Percentiles rank a stretch among this genome's conserved stretches.
phyloP scores from a whole-genome alignment of 1,140 invertebrate genomes.

The Philopotamus ludificatus region DNA sequence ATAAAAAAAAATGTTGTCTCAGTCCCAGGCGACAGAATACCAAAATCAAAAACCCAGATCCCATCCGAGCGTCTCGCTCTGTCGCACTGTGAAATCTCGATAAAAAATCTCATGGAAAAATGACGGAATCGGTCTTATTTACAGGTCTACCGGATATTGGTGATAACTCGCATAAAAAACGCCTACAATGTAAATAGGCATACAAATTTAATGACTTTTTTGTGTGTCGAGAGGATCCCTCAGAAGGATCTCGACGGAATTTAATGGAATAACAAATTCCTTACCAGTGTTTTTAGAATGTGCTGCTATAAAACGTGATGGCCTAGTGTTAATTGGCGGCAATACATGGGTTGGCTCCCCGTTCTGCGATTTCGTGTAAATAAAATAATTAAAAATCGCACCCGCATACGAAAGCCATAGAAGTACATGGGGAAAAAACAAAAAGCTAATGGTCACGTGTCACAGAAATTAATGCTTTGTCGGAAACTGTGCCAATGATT shows the following conservation, averaged over 20 bases:
- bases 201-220: background rate
- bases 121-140: too few relatives aligned
- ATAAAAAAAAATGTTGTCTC: constrained; percentile 13
- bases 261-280: constrained; percentile 16
- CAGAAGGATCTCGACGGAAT: constrained; percentile 4
- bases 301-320: background rate
- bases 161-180: constrained; percentile 10
- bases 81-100: too few relatives aligned
- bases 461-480: too few relatives aligned
- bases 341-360: too few relatives aligned
- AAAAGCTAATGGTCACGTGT: too few relatives aligned
- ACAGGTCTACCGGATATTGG: constrained; percentile 15
- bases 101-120: too few relatives aligned
- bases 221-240: background rate
- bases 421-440: background rate
- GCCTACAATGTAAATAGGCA: constrained; percentile 13
- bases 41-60: too few relatives aligned
- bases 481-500: too few relatives aligned
- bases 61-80: too few relatives aligned
- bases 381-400: constrained; percentile 33
- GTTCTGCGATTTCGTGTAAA: too few relatives aligned
- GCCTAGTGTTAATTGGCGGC: background rate
- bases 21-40: background rate
- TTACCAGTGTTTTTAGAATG: constrained; percentile 3
- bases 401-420: constrained; percentile 13